These are phyloP conservation scores for Turdus rufiventris DNA, from an alignment of 2,113 vertebrate genomes.

Conservation along the genomic window DNA sequence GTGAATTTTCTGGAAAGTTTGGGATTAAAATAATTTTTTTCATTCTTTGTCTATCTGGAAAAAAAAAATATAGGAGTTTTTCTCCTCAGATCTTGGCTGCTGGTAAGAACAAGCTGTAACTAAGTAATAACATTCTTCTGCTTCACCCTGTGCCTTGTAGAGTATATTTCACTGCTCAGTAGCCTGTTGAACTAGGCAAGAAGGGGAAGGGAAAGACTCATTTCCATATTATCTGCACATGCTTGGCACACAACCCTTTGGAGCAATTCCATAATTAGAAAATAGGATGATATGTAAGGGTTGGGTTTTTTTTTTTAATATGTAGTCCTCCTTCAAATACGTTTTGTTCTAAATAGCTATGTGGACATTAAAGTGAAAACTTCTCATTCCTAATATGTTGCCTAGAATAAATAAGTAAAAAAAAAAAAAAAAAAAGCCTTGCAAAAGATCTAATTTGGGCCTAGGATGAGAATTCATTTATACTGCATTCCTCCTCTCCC, in stretches of 20 bases:
- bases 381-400: not conserved
- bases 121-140: conserved; percentile 29
- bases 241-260: not conserved
- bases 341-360: not conserved
- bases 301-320: not conserved
- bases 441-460: not conserved
- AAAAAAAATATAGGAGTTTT: not conserved
- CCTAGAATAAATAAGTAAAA: not conserved
- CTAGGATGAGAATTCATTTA: not conserved
- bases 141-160: not conserved
- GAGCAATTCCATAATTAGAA: not conserved
- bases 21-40: not conserved
- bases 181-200: conserved; percentile 11
- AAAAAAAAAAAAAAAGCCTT: not conserved
- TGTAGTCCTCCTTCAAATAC: not conserved
- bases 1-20: not conserved
- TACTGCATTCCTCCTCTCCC: not conserved
- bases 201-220: not conserved
- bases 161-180: conserved; percentile 17
- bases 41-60: not conserved
- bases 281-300: not conserved
- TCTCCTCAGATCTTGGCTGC: not conserved
- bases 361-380: not conserved
- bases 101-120: conserved; percentile 14
- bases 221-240: not conserved